phyloP scores from a whole-genome alignment of 2,797 vertebrate species.

The Scleropages formosus region DNA sequence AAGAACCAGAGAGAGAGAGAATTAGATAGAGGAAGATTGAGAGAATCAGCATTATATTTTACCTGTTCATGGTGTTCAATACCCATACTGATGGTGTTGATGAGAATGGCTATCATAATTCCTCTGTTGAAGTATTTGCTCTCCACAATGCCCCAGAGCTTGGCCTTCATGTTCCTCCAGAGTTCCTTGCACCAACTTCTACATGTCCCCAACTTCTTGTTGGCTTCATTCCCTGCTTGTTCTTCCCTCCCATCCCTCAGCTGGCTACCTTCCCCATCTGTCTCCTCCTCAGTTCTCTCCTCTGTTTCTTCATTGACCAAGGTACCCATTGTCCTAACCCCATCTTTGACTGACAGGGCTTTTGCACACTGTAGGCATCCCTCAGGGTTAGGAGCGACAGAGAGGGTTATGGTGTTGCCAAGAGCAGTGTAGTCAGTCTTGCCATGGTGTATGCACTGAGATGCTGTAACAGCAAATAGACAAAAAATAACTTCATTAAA shows the following conservation, averaged over 20 bases:
- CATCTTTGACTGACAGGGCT: slow-evolving; percentile 38
- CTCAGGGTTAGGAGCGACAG: slow-evolving; percentile 72
- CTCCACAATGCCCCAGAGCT: slow-evolving; percentile 90
- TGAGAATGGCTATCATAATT: slow-evolving; percentile 94
- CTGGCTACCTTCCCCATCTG: slow-evolving; percentile 56
- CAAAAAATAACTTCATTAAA: neutral
- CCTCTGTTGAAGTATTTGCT: slow-evolving; percentile 98
- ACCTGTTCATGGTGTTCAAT: slow-evolving; percentile 97
- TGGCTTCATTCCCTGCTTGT: slow-evolving; percentile 57
- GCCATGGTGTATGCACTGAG: slow-evolving; percentile 75
- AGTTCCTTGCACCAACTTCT: slow-evolving; percentile 63
- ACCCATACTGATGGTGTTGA: slow-evolving; percentile 97
- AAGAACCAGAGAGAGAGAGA: neutral
- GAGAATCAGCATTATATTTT: slow-evolving; percentile 35
- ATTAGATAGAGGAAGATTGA: neutral
- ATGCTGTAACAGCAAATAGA: slow-evolving; percentile 55
- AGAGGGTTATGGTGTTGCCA: slow-evolving; percentile 76
- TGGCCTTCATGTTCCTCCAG: slow-evolving; percentile 80
- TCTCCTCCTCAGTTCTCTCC: slow-evolving; percentile 57
- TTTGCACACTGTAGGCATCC: slow-evolving; percentile 76
- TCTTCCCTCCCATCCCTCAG: slow-evolving; percentile 49
- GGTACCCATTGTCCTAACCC: slow-evolving; percentile 41
- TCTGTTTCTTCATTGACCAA: slow-evolving; percentile 49
- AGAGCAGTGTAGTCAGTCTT: slow-evolving; percentile 67
- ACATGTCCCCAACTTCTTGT: slow-evolving; percentile 44